Percentiles rank a stretch among this genome's conserved stretches.
These are phyloP conservation scores for Hestina assimilis DNA, from an alignment of 1,140 invertebrate genomes.

Conservation along the genomic window DNA sequence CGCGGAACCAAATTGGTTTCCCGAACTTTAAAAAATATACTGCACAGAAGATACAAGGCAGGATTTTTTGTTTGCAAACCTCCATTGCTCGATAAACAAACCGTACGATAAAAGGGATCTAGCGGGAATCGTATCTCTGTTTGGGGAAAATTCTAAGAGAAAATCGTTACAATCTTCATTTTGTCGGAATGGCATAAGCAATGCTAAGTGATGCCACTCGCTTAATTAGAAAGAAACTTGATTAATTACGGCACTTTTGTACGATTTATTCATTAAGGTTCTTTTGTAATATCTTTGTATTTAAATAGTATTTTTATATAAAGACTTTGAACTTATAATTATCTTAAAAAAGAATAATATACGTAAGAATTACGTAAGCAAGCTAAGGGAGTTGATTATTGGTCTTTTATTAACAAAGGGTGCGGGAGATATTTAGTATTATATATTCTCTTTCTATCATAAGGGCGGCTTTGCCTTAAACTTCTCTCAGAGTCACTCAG, in stretches of 20 bases:
- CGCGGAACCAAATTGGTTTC: constrained; percentile 47
- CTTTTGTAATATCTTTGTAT: no score
- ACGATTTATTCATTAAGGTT: no score
- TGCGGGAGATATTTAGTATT: no score
- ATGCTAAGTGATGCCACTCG: constrained; percentile 9
- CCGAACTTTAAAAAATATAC: constrained; percentile 44
- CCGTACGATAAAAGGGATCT: constrained; percentile 52
- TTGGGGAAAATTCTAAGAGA: constrained; percentile 56
- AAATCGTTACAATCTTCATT: constrained; percentile 40
- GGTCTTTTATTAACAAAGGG: no score
- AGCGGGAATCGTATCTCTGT: constrained; percentile 50
- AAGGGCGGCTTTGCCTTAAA: no score
- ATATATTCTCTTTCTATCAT: no score
- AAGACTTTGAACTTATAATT: no score
- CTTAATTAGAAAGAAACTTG: constrained; percentile 32
- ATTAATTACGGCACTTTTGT: constrained; percentile 11
- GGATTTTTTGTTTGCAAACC: constrained; percentile 47
- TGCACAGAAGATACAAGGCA: constrained; percentile 36
- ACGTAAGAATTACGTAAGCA: no score
- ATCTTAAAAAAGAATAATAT: no score
- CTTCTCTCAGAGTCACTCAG: no score
- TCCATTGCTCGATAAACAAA: constrained; percentile 57
- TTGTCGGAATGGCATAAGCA: constrained; percentile 32
- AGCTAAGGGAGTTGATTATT: no score
- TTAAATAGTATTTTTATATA: no score